Evolutionary conservation across 2,113 vertebrate species (phyloP).

Genomic region (Climacteris rufus): DNA sequence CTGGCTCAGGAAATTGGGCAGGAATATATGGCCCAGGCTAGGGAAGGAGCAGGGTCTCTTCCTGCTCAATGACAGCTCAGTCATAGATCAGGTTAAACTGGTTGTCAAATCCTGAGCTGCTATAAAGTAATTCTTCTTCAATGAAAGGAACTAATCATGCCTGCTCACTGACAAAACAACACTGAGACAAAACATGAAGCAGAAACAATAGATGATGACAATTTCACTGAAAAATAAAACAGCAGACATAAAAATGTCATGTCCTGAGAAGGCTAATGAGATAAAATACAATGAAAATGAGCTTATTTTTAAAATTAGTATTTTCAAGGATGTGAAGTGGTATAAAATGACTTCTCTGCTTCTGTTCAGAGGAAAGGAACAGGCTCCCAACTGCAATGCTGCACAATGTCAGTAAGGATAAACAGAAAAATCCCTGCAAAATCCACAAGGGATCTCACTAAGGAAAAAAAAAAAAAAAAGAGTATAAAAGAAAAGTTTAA

Average conservation of each 20-base stretch:
- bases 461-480: neutral
- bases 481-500: neutral
- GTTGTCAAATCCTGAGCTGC: neutral
- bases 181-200: neutral
- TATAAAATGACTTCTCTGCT: neutral
- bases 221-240: neutral
- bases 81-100: neutral
- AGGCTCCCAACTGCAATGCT: neutral
- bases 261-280: neutral
- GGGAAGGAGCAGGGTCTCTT: neutral
- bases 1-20: neutral
- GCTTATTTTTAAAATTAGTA: neutral
- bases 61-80: neutral
- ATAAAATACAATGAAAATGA: neutral
- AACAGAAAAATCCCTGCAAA: neutral
- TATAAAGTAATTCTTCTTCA: slow-evolving; percentile 6
- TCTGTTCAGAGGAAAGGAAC: neutral
- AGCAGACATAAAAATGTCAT: neutral
- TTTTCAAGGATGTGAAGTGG: neutral
- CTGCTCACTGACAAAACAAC: neutral
- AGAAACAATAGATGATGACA: neutral
- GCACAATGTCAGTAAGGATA: neutral
- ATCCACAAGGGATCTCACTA: neutral
- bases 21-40: neutral
- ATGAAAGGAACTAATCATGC: neutral